These are phyloP conservation scores for Hippopotamyrus pictus DNA, from an alignment of 2,797 vertebrate species.

Conservation along the genomic window DNA sequence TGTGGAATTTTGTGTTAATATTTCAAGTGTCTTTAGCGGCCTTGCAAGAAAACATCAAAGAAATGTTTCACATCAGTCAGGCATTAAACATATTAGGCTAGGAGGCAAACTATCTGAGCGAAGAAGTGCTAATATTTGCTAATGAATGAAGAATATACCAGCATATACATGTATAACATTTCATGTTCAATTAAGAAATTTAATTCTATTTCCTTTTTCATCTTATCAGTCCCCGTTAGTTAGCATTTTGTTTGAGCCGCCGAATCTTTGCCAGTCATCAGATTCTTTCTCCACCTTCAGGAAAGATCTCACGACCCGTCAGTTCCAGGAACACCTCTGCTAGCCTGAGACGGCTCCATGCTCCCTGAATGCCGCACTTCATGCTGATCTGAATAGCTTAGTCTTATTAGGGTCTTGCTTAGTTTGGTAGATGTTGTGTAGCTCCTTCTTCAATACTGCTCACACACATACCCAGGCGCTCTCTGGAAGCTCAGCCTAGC, in stretches of 20 bases:
- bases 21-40: conserved; percentile 2
- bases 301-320: background rate
- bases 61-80: conserved; percentile 20
- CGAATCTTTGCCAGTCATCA: background rate
- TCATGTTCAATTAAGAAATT: background rate
- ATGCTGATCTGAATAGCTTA: background rate
- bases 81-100: conserved; percentile 32
- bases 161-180: background rate
- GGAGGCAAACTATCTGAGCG: conserved; percentile 25
- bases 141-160: background rate
- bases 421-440: background rate
- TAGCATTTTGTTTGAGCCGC: background rate
- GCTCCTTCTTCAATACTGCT: background rate
- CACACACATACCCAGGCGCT: background rate
- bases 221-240: background rate
- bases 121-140: background rate
- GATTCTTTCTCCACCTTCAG: background rate
- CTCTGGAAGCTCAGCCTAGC: background rate
- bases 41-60: conserved; percentile 31
- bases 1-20: conserved; percentile 20
- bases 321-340: background rate
- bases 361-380: background rate
- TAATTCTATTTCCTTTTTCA: background rate
- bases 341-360: background rate
- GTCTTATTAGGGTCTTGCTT: background rate